Base-by-base conservation (phyloP, 2,888 invertebrate species). In the Eupithecia insigniata region DNA sequence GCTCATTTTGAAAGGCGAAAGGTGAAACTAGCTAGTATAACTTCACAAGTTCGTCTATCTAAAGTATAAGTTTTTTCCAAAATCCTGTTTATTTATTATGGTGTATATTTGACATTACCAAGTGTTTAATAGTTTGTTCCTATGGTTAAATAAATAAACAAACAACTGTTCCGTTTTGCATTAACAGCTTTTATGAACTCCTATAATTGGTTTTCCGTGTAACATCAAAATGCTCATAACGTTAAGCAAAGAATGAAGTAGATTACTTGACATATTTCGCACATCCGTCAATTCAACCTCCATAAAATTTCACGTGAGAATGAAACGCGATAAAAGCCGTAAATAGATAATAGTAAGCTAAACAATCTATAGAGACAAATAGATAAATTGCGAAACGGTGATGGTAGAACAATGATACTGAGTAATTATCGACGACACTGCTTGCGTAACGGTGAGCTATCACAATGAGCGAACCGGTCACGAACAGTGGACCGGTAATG, bases 351-450 rank as follows among this genome's bases (percentile, higher is more conserved):
- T 39, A 30, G 55, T 62, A 58, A 58, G 62, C 43, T 67, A 16
- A n/a, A 43, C 43, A 43, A 67, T 67, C 39, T 30, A 72, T 34
- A 68, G 51, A 65, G 70, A 69, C n/a, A 22, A 51, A 74, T 73
- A 71, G 68, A 73, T 76, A 76, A 69, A 74, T 78, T 72, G 70
- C 70, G 66, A 73, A 78, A 78, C 65, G 39, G 36, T 69, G 68
- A 67, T 69, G 66, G n/a, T 30, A 73, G 80, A 78, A 85, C 87
- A 86, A 85, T 86, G 84, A 86, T 82, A 84, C 85, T 85, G 82
- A 82, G 83, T 84, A 89, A 89, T 88, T 88, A 88, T 85, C 82
- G 86, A 86, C 83, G 86, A 87, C 85, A 85, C 85, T 69, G 78
- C 75, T 87, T 86, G 82, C 84, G 83, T 85, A 87, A 87, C 84